Evolutionary conservation across 2,797 vertebrate species (phyloP).

Genomic region (Alca torda): DNA sequence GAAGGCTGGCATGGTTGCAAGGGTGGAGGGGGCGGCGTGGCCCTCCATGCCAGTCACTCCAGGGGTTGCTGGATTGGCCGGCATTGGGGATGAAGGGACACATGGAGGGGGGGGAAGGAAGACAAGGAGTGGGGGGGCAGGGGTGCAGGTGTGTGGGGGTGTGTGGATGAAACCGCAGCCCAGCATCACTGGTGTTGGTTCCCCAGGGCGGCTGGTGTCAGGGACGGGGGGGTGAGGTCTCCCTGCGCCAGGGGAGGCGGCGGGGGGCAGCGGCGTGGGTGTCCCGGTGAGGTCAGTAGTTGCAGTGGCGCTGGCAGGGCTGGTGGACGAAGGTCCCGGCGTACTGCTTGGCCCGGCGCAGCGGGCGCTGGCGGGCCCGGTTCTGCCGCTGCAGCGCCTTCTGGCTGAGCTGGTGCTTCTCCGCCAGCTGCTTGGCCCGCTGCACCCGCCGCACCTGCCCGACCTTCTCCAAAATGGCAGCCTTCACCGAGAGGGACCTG

Average conservation of each 20-base stretch:
- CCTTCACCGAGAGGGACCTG: constrained; percentile 78
- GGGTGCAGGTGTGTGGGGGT: background rate
- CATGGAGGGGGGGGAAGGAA: background rate
- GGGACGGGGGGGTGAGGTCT: background rate
- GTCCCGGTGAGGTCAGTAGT: constrained; percentile 82
- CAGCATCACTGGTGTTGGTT: background rate
- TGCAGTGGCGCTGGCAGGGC: constrained; percentile 92
- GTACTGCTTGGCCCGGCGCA: constrained; percentile 77
- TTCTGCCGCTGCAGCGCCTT: constrained; percentile 94
- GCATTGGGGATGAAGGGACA: background rate
- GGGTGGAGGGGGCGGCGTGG: accelerated
- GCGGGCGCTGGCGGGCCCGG: constrained; percentile 85
- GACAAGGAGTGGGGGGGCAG: background rate
- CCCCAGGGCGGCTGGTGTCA: background rate
- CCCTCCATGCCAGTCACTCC: background rate
- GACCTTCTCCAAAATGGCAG: constrained; percentile 86
- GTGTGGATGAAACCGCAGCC: background rate
- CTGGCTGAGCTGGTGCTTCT: constrained; percentile 86
- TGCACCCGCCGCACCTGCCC: constrained; percentile 88
- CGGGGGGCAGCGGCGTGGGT: background rate
- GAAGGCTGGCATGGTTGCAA: background rate
- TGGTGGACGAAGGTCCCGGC: constrained; percentile 89
- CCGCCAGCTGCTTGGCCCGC: constrained; percentile 86
- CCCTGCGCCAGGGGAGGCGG: background rate
- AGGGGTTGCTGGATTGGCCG: background rate